Evolutionary conservation across 2,888 invertebrate genomes (phyloP).

Genomic region (Coronaproctus castanopsis): DNA sequence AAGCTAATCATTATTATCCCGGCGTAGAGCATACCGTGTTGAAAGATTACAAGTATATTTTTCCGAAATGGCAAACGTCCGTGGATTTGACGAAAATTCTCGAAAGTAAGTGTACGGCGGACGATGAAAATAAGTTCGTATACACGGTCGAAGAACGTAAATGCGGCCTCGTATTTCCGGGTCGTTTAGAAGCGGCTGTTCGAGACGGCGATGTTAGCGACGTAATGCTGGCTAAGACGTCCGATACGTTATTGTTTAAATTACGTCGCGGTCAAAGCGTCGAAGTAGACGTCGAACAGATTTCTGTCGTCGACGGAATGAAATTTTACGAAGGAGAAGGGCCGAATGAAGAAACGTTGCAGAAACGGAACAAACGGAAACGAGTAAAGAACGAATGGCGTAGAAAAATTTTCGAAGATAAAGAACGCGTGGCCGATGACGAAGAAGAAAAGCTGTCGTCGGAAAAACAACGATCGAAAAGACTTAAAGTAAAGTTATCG

Average conservation of each 20-base stretch:
- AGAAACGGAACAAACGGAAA: constrained; percentile 28
- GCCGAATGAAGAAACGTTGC: constrained; percentile 27
- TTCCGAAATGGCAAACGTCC: constrained; percentile 43
- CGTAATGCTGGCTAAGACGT: constrained; percentile 53
- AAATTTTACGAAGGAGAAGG: constrained; percentile 51
- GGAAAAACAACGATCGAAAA: constrained; percentile 8
- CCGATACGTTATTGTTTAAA: constrained; percentile 50
- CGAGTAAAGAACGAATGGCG: constrained; percentile 35
- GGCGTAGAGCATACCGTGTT: constrained; percentile 35
- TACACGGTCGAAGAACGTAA: constrained; percentile 53
- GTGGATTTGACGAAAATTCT: constrained; percentile 36
- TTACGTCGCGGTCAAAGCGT: constrained; percentile 51
- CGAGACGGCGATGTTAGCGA: constrained; percentile 55
- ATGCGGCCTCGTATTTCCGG: constrained; percentile 52
- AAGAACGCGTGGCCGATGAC: constrained; percentile 24
- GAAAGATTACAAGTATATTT: constrained; percentile 51
- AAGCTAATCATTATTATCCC: constrained; percentile 35
- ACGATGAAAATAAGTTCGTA: constrained; percentile 40
- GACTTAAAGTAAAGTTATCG: constrained; percentile 11
- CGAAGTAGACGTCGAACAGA: constrained; percentile 45
- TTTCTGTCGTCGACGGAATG: constrained; percentile 31
- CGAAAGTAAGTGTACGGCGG: constrained; percentile 34
- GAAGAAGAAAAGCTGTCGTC: constrained; percentile 15
- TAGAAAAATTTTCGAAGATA: constrained; percentile 56
- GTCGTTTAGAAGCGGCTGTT: constrained; percentile 51